These are phyloP conservation scores for Catalaphyllia jardinei DNA, from an alignment of 64 coral and sea anemone species.

Conservation along the genomic window DNA sequence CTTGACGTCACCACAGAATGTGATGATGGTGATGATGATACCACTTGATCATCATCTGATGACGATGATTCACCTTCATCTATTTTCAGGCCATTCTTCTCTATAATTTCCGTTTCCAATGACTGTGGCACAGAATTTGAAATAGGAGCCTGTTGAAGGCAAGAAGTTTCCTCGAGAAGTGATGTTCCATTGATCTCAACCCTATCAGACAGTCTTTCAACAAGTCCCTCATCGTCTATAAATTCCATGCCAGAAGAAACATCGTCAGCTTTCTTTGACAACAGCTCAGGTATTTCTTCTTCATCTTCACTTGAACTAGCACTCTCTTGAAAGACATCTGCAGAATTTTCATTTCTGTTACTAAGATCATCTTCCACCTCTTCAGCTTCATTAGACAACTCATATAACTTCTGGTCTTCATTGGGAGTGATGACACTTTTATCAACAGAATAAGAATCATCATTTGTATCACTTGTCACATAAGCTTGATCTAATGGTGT, in stretches of 20 bases:
- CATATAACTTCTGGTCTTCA: background rate
- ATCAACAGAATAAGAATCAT: background rate
- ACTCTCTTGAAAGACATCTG: background rate
- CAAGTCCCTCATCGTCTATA: background rate
- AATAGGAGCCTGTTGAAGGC: background rate
- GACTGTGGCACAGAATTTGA: background rate
- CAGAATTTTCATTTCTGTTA: background rate
- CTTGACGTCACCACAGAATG: constrained; percentile 25
- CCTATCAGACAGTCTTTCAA: background rate
- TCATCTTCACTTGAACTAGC: constrained; percentile 12
- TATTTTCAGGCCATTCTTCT: background rate
- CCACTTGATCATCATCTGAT: constrained; percentile 42
- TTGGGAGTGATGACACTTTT: background rate
- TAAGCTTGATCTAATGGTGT: background rate
- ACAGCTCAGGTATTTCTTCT: constrained; percentile 18
- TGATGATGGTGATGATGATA: constrained; percentile 34
- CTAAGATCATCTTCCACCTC: background rate
- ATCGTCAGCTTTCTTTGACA: constrained; percentile 22
- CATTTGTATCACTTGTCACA: background rate
- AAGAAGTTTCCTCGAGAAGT: background rate
- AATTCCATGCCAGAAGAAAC: background rate
- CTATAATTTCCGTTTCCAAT: background rate
- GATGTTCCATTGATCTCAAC: background rate
- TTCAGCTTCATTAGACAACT: background rate
- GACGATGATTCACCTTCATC: constrained; percentile 17